Percentiles rank a stretch among this genome's conserved stretches.
These are phyloP conservation scores for Lasaia peninsularis DNA, from an alignment of 1,140 invertebrate genomes.

Conservation along the genomic window DNA sequence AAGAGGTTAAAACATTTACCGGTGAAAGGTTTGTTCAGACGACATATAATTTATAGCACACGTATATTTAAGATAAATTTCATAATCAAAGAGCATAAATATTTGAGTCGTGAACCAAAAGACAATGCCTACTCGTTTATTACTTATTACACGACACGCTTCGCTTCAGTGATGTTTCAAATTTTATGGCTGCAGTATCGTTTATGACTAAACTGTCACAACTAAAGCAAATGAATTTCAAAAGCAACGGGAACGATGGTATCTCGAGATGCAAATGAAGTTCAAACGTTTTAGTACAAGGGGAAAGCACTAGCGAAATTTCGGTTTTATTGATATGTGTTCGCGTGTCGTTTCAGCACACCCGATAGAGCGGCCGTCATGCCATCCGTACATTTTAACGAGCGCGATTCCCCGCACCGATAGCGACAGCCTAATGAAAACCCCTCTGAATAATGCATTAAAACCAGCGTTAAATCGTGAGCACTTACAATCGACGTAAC, in stretches of 20 bases:
- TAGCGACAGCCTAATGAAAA: conserved; percentile 73
- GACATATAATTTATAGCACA: neutral
- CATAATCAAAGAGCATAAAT: conserved; percentile 5
- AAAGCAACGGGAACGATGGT: neutral
- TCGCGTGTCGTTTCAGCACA: conserved; percentile 45
- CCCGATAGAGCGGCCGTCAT: conserved; percentile 69
- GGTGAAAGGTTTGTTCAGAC: neutral
- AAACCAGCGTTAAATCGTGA: conserved; percentile 76
- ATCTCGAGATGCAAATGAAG: too few species aligned
- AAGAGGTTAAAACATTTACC: neutral
- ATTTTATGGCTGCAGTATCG: neutral
- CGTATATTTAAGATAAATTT: neutral
- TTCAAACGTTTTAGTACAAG: neutral
- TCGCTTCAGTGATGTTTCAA: neutral
- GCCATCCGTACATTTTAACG: conserved; percentile 74
- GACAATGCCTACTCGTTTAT: conserved; percentile 2
- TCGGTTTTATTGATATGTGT: conserved; percentile 28
- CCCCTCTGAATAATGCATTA: conserved; percentile 75
- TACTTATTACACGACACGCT: conserved; percentile 12
- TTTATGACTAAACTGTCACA: neutral
- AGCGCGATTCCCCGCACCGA: conserved; percentile 65
- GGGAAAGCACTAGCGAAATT: conserved; percentile 7
- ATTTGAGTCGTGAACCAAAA: neutral
- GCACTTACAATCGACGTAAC: conserved; percentile 64
- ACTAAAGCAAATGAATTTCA: conserved; percentile 2